Evolutionary conservation across 2,888 invertebrate species (phyloP).

Genomic region (Campopleginae sp.): DNA sequence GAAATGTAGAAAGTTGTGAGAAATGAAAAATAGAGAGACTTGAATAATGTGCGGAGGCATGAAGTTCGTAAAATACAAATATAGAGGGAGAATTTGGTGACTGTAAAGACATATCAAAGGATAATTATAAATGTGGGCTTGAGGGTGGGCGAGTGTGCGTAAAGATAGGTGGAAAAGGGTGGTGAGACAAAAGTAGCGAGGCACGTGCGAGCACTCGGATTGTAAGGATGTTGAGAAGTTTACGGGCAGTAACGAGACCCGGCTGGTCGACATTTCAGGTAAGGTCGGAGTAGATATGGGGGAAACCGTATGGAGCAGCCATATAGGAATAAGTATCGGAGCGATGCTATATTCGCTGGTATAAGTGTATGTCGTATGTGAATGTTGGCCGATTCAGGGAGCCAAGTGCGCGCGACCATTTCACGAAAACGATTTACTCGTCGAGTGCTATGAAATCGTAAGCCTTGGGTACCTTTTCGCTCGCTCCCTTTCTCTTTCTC

Average conservation of each 20-base stretch:
- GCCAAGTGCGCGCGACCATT: constrained; percentile 56
- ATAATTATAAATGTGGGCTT: background rate
- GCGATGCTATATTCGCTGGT: background rate
- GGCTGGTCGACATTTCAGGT: constrained; percentile 58
- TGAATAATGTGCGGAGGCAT: background rate
- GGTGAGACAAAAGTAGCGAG: constrained; percentile 16
- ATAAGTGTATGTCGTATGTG: constrained; percentile 42
- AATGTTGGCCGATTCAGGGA: constrained; percentile 46
- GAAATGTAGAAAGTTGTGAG: background rate
- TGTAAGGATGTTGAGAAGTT: constrained; percentile 58
- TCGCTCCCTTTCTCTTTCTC: constrained; percentile 27
- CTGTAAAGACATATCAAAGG: background rate
- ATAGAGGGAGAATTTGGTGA: background rate
- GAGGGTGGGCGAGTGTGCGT: background rate
- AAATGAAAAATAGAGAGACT: background rate
- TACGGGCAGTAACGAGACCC: constrained; percentile 69
- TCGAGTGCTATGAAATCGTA: constrained; percentile 63
- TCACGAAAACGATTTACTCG: constrained; percentile 71
- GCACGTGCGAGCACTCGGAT: constrained; percentile 54
- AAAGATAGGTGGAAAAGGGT: constrained; percentile 10
- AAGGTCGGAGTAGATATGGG: constrained; percentile 26
- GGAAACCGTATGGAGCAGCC: constrained; percentile 40
- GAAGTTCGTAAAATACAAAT: background rate
- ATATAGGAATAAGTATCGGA: constrained; percentile 48
- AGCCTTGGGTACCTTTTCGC: constrained; percentile 37